These are phyloP conservation scores for Papilio aristodemus DNA, from an alignment of 1,140 invertebrate genomes.

Conservation along the genomic window DNA sequence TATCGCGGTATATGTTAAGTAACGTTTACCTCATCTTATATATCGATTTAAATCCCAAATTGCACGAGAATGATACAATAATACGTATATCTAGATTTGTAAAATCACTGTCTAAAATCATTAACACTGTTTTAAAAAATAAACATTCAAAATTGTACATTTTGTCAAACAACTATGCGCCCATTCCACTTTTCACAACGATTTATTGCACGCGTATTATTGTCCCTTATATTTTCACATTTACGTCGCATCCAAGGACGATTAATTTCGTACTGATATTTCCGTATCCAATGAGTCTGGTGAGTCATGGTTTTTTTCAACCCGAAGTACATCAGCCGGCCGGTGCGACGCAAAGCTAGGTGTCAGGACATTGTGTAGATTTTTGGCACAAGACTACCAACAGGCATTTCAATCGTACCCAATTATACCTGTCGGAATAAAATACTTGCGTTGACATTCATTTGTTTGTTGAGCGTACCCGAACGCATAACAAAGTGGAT, in stretches of 20 bases:
- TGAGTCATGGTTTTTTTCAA: constrained; percentile 74
- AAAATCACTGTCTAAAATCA: not conserved
- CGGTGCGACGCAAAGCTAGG: constrained; percentile 56
- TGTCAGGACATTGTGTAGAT: constrained; percentile 61
- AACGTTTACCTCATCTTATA: no score
- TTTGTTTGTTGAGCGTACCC: constrained; percentile 24
- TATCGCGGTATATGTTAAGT: no score
- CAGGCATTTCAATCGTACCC: constrained; percentile 45
- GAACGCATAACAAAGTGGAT: constrained; percentile 4
- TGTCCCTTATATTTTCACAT: constrained; percentile 68
- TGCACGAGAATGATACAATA: not conserved
- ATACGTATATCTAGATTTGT: not conserved
- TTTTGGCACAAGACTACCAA: constrained; percentile 55
- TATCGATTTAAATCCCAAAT: not conserved
- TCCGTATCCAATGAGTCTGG: constrained; percentile 71
- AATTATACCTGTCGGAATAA: constrained; percentile 44
- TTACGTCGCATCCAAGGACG: constrained; percentile 73
- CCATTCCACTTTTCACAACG: constrained; percentile 14
- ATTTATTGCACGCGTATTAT: constrained; percentile 51
- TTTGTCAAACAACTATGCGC: constrained; percentile 26
- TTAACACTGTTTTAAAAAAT: constrained; percentile 9
- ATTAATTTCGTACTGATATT: constrained; percentile 73
- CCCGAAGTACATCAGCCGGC: constrained; percentile 55
- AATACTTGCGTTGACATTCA: constrained; percentile 35
- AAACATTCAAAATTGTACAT: constrained; percentile 7